Evolutionary conservation across 2,797 vertebrate genomes (phyloP), one percentile per base, ranked within the genome.

Genomic region (Enteromius anoplus): DNA sequence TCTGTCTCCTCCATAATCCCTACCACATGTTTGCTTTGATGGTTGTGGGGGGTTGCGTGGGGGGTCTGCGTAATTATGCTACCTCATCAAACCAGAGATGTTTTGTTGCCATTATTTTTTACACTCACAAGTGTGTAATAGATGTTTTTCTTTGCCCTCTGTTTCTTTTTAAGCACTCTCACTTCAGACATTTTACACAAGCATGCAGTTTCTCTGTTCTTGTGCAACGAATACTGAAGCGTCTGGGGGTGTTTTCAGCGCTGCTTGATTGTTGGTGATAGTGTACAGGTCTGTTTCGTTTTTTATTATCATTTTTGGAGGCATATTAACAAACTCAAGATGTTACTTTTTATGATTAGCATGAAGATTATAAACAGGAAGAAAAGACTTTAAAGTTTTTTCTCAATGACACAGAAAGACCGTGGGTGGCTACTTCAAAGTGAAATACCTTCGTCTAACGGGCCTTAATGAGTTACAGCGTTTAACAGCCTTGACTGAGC

Each of bases 341-440:
- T 94, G 93, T 93, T 83, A 81, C 93, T 93, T 90, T 94, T 94
- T 92, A 93, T 93, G 93, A 92, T 92, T 90, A 88, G 88, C 91
- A 90, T 93, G 92, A 93, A 92, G 90, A 89, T 88, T 86, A 78
- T 90, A 92, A 93, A 93, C 91, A 93, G 70, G 55, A 70, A 76
- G 77, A 75, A 80, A 79, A 75, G 34, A 90, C 93, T 94, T 95
- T 90, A 91, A 93, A 92, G 93, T 93, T 93, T 85, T 26, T 89
- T 84, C 90, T 94, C 91, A 92, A 88, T 94, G 93, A 94, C 93
- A 94, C 91, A 87, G 90, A 89, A 90, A 92, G 92, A 89, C 91
- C 90, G 93, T 94, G 93, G 93, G 94, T 95, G 93, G 94, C 92
- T 93, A 95, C 94, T 95, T 95, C 94, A 95, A 95, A 95, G 94